Percentiles rank a stretch among this genome's conserved stretches.
Conservation (phyloP, 1,140 invertebrate genomes). For the Trichomalopsis sarcophagae region DNA sequence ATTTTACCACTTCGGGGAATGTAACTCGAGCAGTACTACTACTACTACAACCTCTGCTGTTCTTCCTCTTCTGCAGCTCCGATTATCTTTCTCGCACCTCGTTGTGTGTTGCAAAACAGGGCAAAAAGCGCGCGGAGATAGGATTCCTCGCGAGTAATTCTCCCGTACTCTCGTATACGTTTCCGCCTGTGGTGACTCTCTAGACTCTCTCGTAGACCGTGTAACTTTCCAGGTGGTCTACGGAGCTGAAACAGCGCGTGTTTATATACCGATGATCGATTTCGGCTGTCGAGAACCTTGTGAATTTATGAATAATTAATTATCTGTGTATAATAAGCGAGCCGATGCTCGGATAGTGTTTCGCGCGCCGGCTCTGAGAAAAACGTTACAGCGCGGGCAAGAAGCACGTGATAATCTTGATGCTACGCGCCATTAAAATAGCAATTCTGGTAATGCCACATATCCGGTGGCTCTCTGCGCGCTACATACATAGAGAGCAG, state of each 20-base stretch:
- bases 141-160: slow-evolving; percentile 21
- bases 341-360: not conserved
- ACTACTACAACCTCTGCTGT: not conserved
- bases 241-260: not conserved
- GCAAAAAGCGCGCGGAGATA: slow-evolving; percentile 39
- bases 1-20: slow-evolving; percentile 49
- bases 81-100: not conserved
- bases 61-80: slow-evolving; percentile 4
- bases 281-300: not conserved
- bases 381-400: not conserved
- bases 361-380: not conserved
- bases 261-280: not conserved
- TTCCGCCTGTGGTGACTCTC: not conserved
- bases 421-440: not conserved
- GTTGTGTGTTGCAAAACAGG: not conserved
- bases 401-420: not conserved
- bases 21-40: slow-evolving; percentile 38
- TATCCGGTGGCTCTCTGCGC: not conserved
- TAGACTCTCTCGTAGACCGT: not conserved
- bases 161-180: no score
- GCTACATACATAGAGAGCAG: not conserved
- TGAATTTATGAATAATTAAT: slow-evolving; percentile 2
- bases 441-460: not conserved
- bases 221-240: slow-evolving; percentile 19
- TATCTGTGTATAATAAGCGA: not conserved